Base-by-base conservation (phyloP, 2,797 vertebrate species). In the Malacoctenus gilli region DNA sequence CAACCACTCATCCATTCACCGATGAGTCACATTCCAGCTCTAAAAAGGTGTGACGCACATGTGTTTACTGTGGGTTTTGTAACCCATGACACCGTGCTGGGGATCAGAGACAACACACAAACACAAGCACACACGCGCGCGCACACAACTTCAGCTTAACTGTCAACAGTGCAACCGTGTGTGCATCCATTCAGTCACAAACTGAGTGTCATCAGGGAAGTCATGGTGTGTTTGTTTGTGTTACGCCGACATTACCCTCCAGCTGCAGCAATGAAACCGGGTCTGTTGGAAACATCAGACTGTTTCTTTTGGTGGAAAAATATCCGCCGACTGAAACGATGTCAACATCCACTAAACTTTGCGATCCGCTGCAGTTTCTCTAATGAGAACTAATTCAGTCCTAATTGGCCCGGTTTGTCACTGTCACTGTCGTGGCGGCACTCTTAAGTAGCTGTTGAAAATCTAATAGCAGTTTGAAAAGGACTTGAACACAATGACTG, bases 1-100 rank as follows among this genome's bases (percentile, higher is more conserved):
- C 61, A 76, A 70, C 37, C 28, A 48, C 60, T 70, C 49, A 32
- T 36, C 47, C 50, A 11, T 58, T 61, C 53, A 62, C 43, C 43
- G 37, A 51, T 66, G 53, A 70, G 60, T 82, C 69, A 56, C 50
- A 53, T 68, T 75, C 68, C 64, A 43, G 34, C 61, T 62, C 30
- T 48, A 55, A 4, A 28, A 28, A 49, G 62, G 55, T 39, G 2
- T 64, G 57, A 53, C 5, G 2, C 32, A 41, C 19, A 14, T 46
- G 16, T 66, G 41, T 80, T 83, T 67, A 21, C 54, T 59, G 40
- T 49, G n/a, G 67, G 25, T 41, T 70, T 75, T 67, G 56, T 59
- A 75, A 75, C 71, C 64, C 61, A 53, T 8, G 11, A 51, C 47
- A 54, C 54, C 0, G n/a, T 65, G 62, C 59, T 74, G 59, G 68